Base-by-base conservation (phyloP, 2,113 vertebrate species). In the Nannospalax galili region DNA sequence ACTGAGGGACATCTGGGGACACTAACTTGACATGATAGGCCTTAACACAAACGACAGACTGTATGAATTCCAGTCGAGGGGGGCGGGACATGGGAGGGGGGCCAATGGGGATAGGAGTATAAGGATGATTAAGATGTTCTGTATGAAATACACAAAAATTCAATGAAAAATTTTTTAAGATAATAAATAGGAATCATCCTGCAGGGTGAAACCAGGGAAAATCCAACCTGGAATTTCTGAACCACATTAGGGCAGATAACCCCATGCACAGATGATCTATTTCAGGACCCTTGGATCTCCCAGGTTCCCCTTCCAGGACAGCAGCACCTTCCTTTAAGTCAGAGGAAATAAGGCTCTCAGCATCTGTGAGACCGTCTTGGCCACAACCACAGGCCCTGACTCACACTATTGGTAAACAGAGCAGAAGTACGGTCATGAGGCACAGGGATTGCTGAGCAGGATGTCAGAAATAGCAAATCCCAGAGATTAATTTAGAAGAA, bases 351-450 rank as follows among this genome's bases (percentile, higher is more conserved):
- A 84, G 92, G 45, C 37, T 73, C 32, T 90, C 90, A 84, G 69
- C 69, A 64, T 65, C 92, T 77, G 22, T 35, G 35, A 65, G 28
- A 8, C 24, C 91, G 12, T 81, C 48, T 88, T 67, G 72, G 64
- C 88, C 90, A 80, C 37, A 89, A 35, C 88, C 91, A 95, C 95
- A 94, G 67, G 28, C 40, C 67, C 88, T 92, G 74, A 96, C 88
- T 96, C 93, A 97, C 80, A 88, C 45, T 93, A 81, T 92, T 96
- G 95, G 95, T 96, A 97, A 97, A 97, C 79, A 96, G n/a, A 95
- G 92, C 64, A 94, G 93, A 97, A 96, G 92, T 94, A 94, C 65
- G 80, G 91, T 95, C 95, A 89, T 35, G 22, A 78, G 81, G 56
- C 75, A 79, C 30, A 24, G 60, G 70, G 60, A 64, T 80, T 91